Evolutionary conservation across 2,113 vertebrate species (phyloP).

Genomic region (Pristiophorus japonicus): DNA sequence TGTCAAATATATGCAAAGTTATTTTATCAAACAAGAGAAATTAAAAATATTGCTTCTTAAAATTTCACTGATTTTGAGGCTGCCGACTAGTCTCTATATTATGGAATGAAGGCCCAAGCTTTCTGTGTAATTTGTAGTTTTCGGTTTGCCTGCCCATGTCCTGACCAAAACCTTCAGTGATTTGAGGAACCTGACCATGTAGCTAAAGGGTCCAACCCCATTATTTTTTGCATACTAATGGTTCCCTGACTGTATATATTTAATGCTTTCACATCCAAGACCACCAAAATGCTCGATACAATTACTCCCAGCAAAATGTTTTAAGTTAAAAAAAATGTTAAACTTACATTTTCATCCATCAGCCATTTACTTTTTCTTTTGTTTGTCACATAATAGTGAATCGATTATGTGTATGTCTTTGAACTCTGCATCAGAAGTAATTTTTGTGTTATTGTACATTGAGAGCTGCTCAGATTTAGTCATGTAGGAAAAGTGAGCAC

Average conservation of each 20-base stretch:
- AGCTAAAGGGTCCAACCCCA: neutral
- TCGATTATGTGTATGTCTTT: neutral
- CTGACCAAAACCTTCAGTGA: neutral
- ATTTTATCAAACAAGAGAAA: neutral
- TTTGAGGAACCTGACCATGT: neutral
- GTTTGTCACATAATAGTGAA: constrained; percentile 1
- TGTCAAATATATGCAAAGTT: neutral
- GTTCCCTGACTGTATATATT: neutral
- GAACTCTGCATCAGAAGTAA: neutral
- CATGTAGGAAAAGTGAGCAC: neutral
- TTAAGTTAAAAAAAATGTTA: neutral
- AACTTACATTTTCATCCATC: neutral
- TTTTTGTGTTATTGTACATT: neutral
- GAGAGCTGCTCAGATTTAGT: neutral
- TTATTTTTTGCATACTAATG: neutral
- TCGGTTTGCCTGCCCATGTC: neutral
- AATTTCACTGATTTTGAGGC: neutral
- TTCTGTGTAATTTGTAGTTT: neutral
- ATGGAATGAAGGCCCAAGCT: neutral
- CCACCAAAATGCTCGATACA: neutral
- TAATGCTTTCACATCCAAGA: neutral
- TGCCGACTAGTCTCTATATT: neutral
- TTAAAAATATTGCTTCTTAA: neutral
- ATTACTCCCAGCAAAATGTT: neutral
- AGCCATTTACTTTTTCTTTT: neutral